These are phyloP conservation scores for Xanthorhoe spadicearia DNA, from an alignment of 2,888 invertebrate genomes.

Conservation along the genomic window DNA sequence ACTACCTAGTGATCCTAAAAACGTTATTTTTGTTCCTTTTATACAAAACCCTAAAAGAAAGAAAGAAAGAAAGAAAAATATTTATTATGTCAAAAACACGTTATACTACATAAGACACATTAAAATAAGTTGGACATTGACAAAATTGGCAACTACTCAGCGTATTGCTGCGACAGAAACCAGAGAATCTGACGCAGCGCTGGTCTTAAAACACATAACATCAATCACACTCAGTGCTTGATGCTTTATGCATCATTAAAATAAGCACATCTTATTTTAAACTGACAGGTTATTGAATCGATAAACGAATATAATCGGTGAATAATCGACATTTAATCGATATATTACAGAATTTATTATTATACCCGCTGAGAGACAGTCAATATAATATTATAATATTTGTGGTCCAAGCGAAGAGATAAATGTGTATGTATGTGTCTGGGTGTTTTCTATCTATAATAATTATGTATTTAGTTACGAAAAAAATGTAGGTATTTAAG, in stretches of 20 bases:
- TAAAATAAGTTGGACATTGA: no score
- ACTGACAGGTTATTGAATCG: constrained; percentile 19
- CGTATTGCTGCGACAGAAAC: no score
- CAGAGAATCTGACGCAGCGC: no score
- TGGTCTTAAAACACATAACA: not conserved
- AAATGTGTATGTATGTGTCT: no score
- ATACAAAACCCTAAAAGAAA: no score
- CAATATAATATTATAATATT: constrained; percentile 9
- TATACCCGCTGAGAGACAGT: constrained; percentile 22
- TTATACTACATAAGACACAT: no score
- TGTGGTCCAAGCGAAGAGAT: constrained; percentile 18
- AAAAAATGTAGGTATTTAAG: not conserved
- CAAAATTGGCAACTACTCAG: no score
- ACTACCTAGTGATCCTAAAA: no score
- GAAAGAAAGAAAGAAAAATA: no score
- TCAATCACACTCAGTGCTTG: not conserved
- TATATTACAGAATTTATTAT: constrained; percentile 19
- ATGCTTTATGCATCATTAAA: constrained; percentile 4
- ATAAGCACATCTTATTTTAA: constrained; percentile 21
- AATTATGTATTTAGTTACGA: not conserved
- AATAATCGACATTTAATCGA: constrained; percentile 28
- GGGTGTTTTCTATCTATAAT: not conserved
- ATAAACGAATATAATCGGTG: constrained; percentile 19
- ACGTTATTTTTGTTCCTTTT: no score
- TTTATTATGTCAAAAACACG: no score